A percentile compares a stretch with the other conserved stretches of the same genome.
Conservation (phyloP, 2,888 invertebrate genomes). For the Kryphioiulus occultus region DNA sequence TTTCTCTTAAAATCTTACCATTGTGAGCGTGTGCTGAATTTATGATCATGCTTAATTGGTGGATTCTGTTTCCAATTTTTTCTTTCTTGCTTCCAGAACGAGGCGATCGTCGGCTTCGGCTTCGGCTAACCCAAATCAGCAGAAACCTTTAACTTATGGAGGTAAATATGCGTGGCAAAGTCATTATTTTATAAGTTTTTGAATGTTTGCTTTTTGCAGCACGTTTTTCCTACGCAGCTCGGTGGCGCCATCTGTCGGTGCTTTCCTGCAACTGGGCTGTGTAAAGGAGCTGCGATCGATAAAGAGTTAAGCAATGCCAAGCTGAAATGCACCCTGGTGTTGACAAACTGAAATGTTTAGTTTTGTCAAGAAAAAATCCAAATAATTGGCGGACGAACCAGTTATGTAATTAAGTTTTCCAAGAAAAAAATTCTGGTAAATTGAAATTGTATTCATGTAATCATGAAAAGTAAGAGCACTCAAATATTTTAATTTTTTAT, state of each 20-base stretch:
- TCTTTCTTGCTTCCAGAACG: slow-evolving; percentile 68
- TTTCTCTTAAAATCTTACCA: neutral
- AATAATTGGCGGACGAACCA: neutral
- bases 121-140: slow-evolving; percentile 75
- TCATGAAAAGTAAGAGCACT: too few relatives aligned
- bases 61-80: neutral
- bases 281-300: neutral
- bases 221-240: neutral
- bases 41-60: neutral
- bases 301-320: neutral
- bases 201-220: neutral
- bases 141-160: slow-evolving; percentile 76
- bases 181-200: neutral
- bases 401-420: too few relatives aligned
- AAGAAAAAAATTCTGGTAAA: too few relatives aligned
- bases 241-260: neutral
- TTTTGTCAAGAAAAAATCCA: neutral
- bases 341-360: neutral
- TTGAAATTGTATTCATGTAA: too few relatives aligned
- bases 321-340: slow-evolving; percentile 28
- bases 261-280: neutral
- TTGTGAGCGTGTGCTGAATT: neutral
- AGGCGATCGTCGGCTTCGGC: slow-evolving; percentile 79
- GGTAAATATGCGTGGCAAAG: slow-evolving; percentile 67
- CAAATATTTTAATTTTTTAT: too few relatives aligned